Conservation (phyloP, 2,113 vertebrate species). For the Chaenogobius annularis region DNA sequence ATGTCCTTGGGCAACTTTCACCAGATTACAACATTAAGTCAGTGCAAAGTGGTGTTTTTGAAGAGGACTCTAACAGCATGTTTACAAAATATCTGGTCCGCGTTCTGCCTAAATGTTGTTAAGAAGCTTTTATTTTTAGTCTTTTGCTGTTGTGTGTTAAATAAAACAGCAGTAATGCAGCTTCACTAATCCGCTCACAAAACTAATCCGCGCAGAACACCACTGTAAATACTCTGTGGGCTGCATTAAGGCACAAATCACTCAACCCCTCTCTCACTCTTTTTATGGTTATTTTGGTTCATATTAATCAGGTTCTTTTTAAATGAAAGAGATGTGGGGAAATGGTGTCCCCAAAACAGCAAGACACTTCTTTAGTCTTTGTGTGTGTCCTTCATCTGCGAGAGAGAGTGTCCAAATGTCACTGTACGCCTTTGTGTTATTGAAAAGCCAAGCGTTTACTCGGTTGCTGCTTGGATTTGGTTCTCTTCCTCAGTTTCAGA, state of each 20-base stretch:
- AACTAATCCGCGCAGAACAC: conserved; percentile 76
- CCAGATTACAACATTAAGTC: conserved; percentile 68
- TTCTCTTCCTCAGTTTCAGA: background rate
- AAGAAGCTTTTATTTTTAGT: conserved; percentile 76
- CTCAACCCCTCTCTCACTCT: conserved; percentile 66
- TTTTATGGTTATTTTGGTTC: conserved; percentile 67
- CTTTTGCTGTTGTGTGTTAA: conserved; percentile 76
- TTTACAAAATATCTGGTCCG: conserved; percentile 47
- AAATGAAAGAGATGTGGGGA: conserved; percentile 20
- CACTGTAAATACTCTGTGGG: conserved; percentile 73
- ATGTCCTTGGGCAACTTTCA: conserved; percentile 65
- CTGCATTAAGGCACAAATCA: conserved; percentile 71
- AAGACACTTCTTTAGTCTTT: conserved; percentile 12
- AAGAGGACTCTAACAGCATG: conserved; percentile 53
- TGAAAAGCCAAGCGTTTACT: no score
- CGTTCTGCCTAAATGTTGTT: conserved; percentile 69
- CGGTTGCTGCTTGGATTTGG: no score
- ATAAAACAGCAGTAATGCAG: conserved; percentile 76
- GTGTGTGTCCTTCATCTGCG: conserved; percentile 4
- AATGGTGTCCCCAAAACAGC: conserved; percentile 39
- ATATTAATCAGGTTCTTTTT: conserved; percentile 64
- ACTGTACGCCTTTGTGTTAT: background rate
- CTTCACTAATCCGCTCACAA: conserved; percentile 78
- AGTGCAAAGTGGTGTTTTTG: conserved; percentile 26
- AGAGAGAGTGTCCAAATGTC: background rate